These are phyloP conservation scores for Vireo griseus DNA, from an alignment of 2,797 vertebrate species.

Conservation along the genomic window DNA sequence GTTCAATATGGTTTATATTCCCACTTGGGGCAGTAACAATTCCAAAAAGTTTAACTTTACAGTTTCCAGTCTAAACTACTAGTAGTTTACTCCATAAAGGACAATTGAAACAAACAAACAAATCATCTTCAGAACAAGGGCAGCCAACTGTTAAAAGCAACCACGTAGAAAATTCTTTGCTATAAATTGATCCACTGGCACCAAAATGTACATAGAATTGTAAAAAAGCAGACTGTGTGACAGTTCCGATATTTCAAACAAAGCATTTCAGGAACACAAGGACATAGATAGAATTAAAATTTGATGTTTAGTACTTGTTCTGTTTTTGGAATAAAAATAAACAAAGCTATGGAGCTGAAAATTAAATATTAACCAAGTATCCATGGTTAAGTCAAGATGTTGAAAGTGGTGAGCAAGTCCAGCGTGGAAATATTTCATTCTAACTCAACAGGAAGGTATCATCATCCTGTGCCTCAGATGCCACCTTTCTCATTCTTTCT, in stretches of 20 bases:
- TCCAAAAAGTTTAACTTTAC: conserved; percentile 73
- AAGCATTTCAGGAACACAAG: neutral
- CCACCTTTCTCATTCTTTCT: neutral
- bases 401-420: neutral
- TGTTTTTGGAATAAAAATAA: neutral
- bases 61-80: conserved; percentile 68
- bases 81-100: conserved; percentile 59
- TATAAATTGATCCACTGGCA: neutral
- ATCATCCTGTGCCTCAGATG: neutral
- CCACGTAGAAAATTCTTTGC: neutral
- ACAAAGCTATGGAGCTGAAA: neutral
- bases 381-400: neutral
- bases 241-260: neutral
- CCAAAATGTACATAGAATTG: neutral
- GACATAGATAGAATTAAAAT: neutral
- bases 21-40: conserved; percentile 69
- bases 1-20: conserved; percentile 77
- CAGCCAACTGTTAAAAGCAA: neutral
- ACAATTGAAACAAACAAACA: conserved; percentile 34
- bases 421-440: neutral
- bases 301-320: neutral
- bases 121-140: neutral
- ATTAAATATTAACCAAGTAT: neutral
- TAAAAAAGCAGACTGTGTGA: neutral
- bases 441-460: neutral